Evolutionary conservation across 2,888 invertebrate genomes (phyloP), one percentile per base, ranked within the genome.

Genomic region (Melinopterus prodromus): DNA sequence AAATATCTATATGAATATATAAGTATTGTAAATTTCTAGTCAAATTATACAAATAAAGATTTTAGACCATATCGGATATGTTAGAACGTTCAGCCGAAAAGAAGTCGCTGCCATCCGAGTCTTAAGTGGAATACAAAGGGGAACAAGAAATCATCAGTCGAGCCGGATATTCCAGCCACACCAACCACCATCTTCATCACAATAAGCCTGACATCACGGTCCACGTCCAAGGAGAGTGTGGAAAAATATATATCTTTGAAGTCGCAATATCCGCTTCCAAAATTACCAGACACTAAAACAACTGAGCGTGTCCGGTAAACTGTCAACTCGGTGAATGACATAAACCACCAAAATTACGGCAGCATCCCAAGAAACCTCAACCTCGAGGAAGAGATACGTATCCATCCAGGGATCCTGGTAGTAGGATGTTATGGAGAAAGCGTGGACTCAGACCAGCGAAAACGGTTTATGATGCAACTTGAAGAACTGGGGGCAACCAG

Each of bases 221-320:
- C 38, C 38, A 38, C 38, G 9, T 38, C 38, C 38, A 38, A 9
- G 38, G 38, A 38, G 38, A 38, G 38, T 9, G 38, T 6, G 35
- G 16, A 14, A 74, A 35, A 26, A 16, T 74, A 26, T 78, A 53
- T 6, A 3, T 78, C 4, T 7, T 78, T 15, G 78, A 78, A 14
- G 53, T 74, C 14, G 71, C 78, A n/a, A n/a, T 78, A 9, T 74
- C 78, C 82, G 81, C 15, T 78, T 82, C 0, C 81, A 80, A 37
- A 83, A 81, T 71, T 75, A 7, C 5, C 14, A 16, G 12, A 74
- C 12, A 5, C 82, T n/a, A n/a, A n/a, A 82, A 16, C 81, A 82
- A 0, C 75, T 82, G 3, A 82, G 82, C 9, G 76, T 14, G 14
- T 15, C 14, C 38, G 35, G 75, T 78, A 69, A 16, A 35, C 26